A percentile compares a stretch with the other conserved stretches of the same genome.
These are phyloP conservation scores for Eurosta solidaginis DNA, from an alignment of 1,140 invertebrate species.

Conservation along the genomic window DNA sequence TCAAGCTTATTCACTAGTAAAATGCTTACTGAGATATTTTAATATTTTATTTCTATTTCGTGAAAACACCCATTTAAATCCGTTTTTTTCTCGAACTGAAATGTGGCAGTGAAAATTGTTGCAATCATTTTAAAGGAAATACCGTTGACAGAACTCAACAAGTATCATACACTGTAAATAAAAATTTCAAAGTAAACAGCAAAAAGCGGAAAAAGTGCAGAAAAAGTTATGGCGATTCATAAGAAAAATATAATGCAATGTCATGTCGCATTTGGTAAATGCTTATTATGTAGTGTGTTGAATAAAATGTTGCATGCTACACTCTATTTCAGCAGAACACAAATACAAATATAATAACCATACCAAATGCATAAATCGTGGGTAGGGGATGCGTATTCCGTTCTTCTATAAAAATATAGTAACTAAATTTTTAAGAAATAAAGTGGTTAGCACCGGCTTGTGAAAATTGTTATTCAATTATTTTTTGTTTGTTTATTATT, in stretches of 20 bases:
- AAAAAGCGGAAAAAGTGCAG: not conserved
- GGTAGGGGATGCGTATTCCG: no score
- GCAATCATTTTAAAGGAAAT: conserved; percentile 5
- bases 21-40: no score
- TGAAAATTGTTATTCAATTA: no score
- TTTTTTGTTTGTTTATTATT: no score
- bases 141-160: not conserved
- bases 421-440: no score
- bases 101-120: not conserved
- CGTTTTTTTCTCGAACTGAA: not conserved
- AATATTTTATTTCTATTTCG: no score
- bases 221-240: conserved; percentile 5
- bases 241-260: not conserved
- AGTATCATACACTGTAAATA: not conserved
- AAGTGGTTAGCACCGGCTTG: no score
- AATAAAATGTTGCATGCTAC: not conserved
- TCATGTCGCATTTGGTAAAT: not conserved
- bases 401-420: no score
- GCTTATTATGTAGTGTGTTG: not conserved
- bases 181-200: not conserved
- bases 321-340: not conserved
- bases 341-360: no score
- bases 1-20: no score
- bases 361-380: no score
- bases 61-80: no score